These are phyloP conservation scores for Ridgeia piscesae DNA, from an alignment of 1,140 invertebrate genomes.

Conservation along the genomic window DNA sequence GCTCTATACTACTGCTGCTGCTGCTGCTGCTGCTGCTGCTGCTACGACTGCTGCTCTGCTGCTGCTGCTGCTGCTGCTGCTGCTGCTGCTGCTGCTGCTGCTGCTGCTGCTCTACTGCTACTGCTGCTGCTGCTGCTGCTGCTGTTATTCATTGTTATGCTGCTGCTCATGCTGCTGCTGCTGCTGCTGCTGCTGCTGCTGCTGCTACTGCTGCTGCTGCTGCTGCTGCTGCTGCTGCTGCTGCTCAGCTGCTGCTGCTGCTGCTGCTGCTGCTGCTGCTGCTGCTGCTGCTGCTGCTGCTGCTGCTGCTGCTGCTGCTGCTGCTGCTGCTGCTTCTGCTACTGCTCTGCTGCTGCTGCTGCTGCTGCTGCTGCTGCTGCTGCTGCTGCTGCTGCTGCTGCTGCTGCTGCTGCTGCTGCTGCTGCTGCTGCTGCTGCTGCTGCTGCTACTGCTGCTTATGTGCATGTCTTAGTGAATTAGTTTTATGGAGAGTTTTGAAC, in stretches of 20 bases:
- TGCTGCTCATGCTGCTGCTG: neutral
- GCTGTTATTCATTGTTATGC: too few relatives aligned
- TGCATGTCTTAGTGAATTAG: too few relatives aligned
- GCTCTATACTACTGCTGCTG: too few relatives aligned
- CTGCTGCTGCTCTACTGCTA: too few relatives aligned
- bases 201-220: neutral
- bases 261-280: neutral
- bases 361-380: constrained; percentile 2
- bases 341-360: constrained; percentile 17
- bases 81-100: too few relatives aligned
- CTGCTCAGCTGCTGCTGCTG: neutral
- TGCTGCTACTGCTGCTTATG: constrained; percentile 13
- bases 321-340: constrained; percentile 12
- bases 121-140: too few relatives aligned
- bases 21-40: too few relatives aligned
- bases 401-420: constrained; percentile 17
- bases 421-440: constrained; percentile 8
- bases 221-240: neutral
- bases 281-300: constrained; percentile 7
- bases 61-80: too few relatives aligned
- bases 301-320: constrained; percentile 13
- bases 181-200: neutral
- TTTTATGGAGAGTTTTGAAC: too few relatives aligned
- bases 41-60: too few relatives aligned
- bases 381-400: constrained; percentile 9